These are phyloP conservation scores for Nanger granti DNA, from an alignment of 2,113 vertebrate species.

Conservation along the genomic window DNA sequence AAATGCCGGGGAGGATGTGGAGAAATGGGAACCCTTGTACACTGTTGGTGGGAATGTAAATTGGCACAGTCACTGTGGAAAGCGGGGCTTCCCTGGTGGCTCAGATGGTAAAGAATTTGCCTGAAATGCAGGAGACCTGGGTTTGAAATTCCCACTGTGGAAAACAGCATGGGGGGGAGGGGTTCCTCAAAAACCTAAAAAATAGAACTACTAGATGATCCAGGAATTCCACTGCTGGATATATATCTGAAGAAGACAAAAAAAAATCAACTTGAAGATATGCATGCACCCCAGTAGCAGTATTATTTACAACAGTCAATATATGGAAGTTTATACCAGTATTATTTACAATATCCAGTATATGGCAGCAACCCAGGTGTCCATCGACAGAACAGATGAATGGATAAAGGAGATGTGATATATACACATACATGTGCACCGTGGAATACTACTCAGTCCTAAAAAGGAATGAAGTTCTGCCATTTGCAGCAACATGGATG, in stretches of 20 bases:
- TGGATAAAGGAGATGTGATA: neutral
- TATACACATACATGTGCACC: neutral
- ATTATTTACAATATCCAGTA: neutral
- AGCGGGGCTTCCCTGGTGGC: neutral
- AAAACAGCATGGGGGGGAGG: neutral
- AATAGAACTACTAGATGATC: neutral
- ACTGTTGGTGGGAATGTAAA: neutral
- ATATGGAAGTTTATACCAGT: neutral
- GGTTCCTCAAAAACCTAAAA: neutral
- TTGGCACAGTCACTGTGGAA: neutral
- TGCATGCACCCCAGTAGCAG: neutral
- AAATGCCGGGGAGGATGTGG: neutral
- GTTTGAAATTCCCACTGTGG: neutral
- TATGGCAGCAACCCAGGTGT: neutral
- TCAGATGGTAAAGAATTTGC: neutral
- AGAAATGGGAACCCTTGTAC: neutral
- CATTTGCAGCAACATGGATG: neutral
- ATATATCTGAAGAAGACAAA: neutral
- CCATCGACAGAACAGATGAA: neutral
- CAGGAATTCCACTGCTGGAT: neutral
- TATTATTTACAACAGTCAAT: neutral
- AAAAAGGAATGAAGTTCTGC: neutral
- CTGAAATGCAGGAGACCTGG: neutral
- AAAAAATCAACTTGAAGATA: neutral
- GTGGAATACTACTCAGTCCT: neutral